phyloP scores from a whole-genome alignment of 2,113 vertebrate species.

The Gallinago undulata region DNA sequence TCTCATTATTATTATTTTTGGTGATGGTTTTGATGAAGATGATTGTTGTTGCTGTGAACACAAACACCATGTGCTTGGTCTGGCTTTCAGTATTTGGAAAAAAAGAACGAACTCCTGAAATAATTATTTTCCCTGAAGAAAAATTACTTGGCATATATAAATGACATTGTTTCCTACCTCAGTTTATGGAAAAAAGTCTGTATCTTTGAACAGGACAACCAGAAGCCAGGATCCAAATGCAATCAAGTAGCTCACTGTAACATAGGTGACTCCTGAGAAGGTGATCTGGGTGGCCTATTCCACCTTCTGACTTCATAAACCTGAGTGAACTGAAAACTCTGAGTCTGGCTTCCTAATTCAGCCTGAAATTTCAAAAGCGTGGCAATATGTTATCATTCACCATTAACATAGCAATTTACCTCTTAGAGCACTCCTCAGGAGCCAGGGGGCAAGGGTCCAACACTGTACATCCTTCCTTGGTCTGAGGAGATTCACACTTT shows the following conservation, averaged over 20 bases:
- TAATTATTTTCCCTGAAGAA: background rate
- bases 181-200: background rate
- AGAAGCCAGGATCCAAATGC: background rate
- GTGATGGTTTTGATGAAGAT: background rate
- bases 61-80: background rate
- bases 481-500: background rate
- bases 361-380: background rate
- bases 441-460: background rate
- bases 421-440: background rate
- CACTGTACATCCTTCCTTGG: background rate
- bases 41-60: background rate
- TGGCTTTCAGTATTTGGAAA: background rate
- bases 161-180: background rate
- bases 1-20: constrained; percentile 17
- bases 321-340: background rate
- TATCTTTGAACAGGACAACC: background rate
- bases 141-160: background rate
- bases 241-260: background rate
- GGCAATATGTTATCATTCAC: background rate
- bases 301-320: background rate
- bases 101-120: background rate
- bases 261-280: background rate
- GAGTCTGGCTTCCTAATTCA: background rate
- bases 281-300: background rate
- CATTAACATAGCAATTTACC: background rate